These are phyloP conservation scores for Botia kubotai DNA, from an alignment of 2,797 vertebrate genomes.

Conservation along the genomic window DNA sequence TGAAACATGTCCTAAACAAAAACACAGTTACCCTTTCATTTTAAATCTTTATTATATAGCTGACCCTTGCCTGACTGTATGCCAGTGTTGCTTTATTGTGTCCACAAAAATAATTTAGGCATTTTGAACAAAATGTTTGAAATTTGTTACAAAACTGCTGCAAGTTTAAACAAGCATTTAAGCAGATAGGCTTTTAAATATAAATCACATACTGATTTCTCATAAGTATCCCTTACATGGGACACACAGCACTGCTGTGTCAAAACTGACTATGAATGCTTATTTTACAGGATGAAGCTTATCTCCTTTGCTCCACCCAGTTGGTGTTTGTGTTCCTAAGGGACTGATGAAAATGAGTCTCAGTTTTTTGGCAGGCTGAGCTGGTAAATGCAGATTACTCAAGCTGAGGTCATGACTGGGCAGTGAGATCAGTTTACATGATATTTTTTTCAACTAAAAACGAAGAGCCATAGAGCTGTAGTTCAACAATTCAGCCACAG, in stretches of 20 bases:
- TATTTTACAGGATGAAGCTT: slow-evolving; percentile 36
- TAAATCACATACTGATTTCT: neutral
- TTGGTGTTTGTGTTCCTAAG: slow-evolving; percentile 42
- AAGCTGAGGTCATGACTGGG: slow-evolving; percentile 79
- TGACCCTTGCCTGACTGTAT: no score
- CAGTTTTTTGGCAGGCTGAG: slow-evolving; percentile 66
- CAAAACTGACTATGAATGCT: slow-evolving; percentile 13
- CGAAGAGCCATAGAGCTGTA: slow-evolving; percentile 44
- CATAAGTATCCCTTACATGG: neutral
- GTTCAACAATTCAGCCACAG: slow-evolving; percentile 18
- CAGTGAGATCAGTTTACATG: slow-evolving; percentile 75
- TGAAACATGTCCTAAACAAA: no score
- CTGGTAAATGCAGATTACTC: slow-evolving; percentile 71
- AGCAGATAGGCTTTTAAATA: neutral
- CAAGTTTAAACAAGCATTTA: no score
- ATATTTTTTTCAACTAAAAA: slow-evolving; percentile 67
- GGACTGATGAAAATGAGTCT: slow-evolving; percentile 69
- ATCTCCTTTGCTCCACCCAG: slow-evolving; percentile 50
- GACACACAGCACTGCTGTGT: neutral
- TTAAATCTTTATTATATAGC: no score
- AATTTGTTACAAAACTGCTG: no score
- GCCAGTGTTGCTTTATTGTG: no score
- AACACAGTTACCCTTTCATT: no score
- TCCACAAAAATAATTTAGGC: no score
- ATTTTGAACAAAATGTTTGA: no score